Percentiles rank a stretch among this genome's conserved stretches.
phyloP scores from a whole-genome alignment of 35 echinoderm and acorn worm genomes.

The Diadema setosum region DNA sequence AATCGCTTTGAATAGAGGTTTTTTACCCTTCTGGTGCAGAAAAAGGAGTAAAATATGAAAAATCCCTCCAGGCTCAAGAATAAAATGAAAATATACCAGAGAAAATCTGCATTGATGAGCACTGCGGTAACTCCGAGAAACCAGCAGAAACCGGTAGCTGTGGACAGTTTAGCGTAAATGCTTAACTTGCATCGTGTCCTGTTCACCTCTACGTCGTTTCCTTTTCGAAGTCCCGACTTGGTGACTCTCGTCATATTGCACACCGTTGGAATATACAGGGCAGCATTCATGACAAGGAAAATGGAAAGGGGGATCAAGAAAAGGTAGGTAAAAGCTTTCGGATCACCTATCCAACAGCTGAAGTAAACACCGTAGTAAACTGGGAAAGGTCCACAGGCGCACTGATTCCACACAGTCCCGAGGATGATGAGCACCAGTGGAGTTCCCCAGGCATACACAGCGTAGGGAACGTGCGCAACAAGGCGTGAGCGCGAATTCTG shows the following conservation, averaged over 20 bases:
- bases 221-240: background rate
- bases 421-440: slow-evolving; percentile 32
- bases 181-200: background rate
- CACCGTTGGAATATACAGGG: slow-evolving; percentile 46
- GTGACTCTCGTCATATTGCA: background rate
- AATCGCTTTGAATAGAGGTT: slow-evolving; percentile 18
- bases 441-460: slow-evolving; percentile 61
- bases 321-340: slow-evolving; percentile 36
- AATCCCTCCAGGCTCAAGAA: slow-evolving; percentile 31
- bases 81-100: slow-evolving; percentile 52
- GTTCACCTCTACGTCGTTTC: background rate
- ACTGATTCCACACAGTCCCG: slow-evolving; percentile 36
- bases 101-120: background rate
- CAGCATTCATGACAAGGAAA: slow-evolving; percentile 31
- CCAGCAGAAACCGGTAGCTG: slow-evolving; percentile 35
- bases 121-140: background rate
- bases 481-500: background rate
- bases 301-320: slow-evolving; percentile 51
- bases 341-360: slow-evolving; percentile 81
- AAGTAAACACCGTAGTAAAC: slow-evolving; percentile 66
- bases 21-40: slow-evolving; percentile 25
- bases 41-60: slow-evolving; percentile 34
- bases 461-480: slow-evolving; percentile 42
- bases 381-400: slow-evolving; percentile 33
- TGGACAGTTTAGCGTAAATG: slow-evolving; percentile 41